phyloP scores from a whole-genome alignment of 1,140 invertebrate genomes.

The Meteorus sp. region DNA sequence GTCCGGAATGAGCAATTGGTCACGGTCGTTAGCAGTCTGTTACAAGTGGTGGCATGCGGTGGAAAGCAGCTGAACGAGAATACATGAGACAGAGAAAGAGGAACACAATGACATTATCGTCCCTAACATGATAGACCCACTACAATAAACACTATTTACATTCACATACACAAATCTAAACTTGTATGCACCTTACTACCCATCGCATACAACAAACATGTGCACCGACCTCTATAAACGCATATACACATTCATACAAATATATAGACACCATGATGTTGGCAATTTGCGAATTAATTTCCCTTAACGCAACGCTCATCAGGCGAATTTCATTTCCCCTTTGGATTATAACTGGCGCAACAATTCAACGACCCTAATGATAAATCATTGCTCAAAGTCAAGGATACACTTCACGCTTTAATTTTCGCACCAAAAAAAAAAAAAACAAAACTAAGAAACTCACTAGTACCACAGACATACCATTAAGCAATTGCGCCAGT shows the following conservation, averaged over 20 bases:
- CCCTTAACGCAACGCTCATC: slow-evolving; percentile 26
- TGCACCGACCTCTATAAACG: too few relatives aligned
- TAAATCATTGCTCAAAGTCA: not conserved
- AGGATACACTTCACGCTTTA: too few relatives aligned
- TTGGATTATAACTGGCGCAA: slow-evolving; percentile 24
- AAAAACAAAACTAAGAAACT: too few relatives aligned
- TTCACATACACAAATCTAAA: too few relatives aligned
- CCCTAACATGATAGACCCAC: not conserved
- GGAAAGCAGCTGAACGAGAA: not conserved
- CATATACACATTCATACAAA: not conserved
- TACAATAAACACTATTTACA: too few relatives aligned
- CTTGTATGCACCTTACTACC: too few relatives aligned
- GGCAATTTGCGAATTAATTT: slow-evolving; percentile 28
- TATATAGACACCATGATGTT: not conserved
- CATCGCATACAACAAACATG: too few relatives aligned
- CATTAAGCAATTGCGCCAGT: too few relatives aligned
- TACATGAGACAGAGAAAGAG: not conserved
- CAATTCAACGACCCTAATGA: slow-evolving; percentile 6
- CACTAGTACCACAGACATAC: too few relatives aligned
- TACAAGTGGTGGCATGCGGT: slow-evolving; percentile 13
- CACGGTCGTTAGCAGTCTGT: slow-evolving; percentile 30
- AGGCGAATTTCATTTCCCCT: slow-evolving; percentile 25
- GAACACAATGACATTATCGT: not conserved
- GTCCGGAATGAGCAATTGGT: slow-evolving; percentile 34
- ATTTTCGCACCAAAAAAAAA: too few relatives aligned